Conservation (phyloP, 2,113 vertebrate species). For the Thermophis baileyi region DNA sequence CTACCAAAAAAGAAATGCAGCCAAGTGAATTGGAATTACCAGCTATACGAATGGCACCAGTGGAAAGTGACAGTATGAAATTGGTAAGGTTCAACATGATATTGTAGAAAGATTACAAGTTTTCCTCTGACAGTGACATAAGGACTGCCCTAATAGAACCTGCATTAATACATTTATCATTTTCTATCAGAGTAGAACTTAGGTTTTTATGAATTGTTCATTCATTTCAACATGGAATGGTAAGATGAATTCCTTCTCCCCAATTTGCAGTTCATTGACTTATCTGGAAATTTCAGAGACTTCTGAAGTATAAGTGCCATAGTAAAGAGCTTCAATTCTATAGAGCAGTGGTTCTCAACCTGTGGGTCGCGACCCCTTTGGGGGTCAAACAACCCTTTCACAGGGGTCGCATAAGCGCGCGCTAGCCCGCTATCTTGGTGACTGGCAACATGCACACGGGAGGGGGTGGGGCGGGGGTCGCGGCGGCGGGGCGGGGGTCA, state of each 20-base stretch:
- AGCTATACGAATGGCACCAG: not conserved
- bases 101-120: not conserved
- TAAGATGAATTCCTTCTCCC: not conserved
- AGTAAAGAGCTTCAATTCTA: not conserved
- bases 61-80: not conserved
- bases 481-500: too few species aligned
- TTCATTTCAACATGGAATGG: not conserved
- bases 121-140: not conserved
- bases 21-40: not conserved
- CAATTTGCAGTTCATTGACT: not conserved
- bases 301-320: not conserved
- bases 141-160: not conserved
- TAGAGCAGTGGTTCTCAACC: too few species aligned
- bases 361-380: too few species aligned
- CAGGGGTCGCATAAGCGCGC: too few species aligned
- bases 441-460: too few species aligned
- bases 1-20: not conserved
- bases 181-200: not conserved
- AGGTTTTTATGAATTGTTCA: not conserved
- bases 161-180: not conserved
- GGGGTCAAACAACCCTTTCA: too few species aligned
- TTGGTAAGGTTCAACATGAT: not conserved
- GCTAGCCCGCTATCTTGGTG: too few species aligned
- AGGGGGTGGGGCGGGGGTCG: too few species aligned
- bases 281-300: not conserved